Conservation (phyloP, 1,140 invertebrate genomes). For the Mesaphorura yosii region DNA sequence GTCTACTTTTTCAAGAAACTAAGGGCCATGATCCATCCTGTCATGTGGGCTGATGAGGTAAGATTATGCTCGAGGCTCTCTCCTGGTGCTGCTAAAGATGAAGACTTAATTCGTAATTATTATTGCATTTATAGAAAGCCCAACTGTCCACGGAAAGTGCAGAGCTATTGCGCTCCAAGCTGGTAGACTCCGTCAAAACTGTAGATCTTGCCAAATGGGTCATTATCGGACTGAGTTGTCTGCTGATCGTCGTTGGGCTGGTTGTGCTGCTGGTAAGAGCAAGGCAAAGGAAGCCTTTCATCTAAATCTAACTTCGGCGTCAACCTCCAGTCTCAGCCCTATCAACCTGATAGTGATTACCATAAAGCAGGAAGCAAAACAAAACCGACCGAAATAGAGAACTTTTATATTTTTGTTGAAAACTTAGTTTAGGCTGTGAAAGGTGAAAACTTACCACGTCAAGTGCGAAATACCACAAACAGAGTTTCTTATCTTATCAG, state of each 20-base stretch:
- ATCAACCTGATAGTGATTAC: too few species aligned
- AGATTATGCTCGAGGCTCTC: background rate
- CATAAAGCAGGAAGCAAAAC: too few species aligned
- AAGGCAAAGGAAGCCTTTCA: slow-evolving; percentile 10
- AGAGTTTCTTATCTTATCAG: too few species aligned
- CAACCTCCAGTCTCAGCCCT: too few species aligned
- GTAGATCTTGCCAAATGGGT: slow-evolving; percentile 7
- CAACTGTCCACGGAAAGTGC: background rate
- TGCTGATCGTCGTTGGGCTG: slow-evolving; percentile 4
- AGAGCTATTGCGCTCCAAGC: slow-evolving; percentile 1
- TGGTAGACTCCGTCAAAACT: slow-evolving; percentile 4
- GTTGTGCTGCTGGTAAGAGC: slow-evolving; percentile 16
- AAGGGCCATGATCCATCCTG: slow-evolving; percentile 41
- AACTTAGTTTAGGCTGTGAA: too few species aligned
- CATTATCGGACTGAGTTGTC: slow-evolving; percentile 3
- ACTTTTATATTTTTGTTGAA: too few species aligned
- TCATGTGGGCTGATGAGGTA: slow-evolving; percentile 47
- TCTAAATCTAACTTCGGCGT: too few species aligned
- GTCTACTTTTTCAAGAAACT: slow-evolving; percentile 38
- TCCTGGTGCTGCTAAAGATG: background rate
- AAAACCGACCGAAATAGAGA: too few species aligned
- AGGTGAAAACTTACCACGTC: too few species aligned
- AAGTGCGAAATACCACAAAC: too few species aligned
- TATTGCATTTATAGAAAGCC: slow-evolving; percentile 2
- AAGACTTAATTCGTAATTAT: background rate